Conservation (phyloP, 2,888 invertebrate species). For the Lasius platythorax region DNA sequence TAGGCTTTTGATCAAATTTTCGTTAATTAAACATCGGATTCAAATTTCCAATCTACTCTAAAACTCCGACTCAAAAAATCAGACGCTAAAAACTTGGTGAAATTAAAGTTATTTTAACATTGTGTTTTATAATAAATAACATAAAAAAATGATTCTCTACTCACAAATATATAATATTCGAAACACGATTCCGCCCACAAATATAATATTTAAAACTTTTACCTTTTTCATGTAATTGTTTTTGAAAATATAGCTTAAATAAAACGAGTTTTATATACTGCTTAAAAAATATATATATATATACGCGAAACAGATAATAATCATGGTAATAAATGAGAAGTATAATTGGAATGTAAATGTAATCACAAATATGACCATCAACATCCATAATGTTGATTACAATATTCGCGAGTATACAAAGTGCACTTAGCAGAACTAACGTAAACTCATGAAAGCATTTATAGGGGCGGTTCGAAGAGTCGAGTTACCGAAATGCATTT, state of each 20-base stretch:
- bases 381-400: slow-evolving; percentile 22
- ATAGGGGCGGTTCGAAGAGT: slow-evolving; percentile 26
- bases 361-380: slow-evolving; percentile 13
- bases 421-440: slow-evolving; percentile 42
- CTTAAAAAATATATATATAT: background rate
- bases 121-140: background rate
- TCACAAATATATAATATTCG: background rate
- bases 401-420: slow-evolving; percentile 39
- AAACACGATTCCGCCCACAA: background rate
- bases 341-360: background rate
- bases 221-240: background rate
- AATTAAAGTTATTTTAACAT: background rate
- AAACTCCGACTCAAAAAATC: background rate
- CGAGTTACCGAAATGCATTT: slow-evolving; percentile 42
- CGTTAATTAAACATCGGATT: slow-evolving; percentile 36
- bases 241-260: background rate
- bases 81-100: background rate
- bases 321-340: background rate
- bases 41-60: slow-evolving; percentile 36
- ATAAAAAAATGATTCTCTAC: background rate
- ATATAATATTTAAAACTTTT: background rate
- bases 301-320: background rate
- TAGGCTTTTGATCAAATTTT: slow-evolving; percentile 33
- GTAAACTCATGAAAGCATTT: slow-evolving; percentile 29
- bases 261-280: background rate